Percentiles rank a stretch among this genome's conserved stretches.
Evolutionary conservation across 2,797 vertebrate genomes (phyloP).

Genomic region (Natrix natrix): DNA sequence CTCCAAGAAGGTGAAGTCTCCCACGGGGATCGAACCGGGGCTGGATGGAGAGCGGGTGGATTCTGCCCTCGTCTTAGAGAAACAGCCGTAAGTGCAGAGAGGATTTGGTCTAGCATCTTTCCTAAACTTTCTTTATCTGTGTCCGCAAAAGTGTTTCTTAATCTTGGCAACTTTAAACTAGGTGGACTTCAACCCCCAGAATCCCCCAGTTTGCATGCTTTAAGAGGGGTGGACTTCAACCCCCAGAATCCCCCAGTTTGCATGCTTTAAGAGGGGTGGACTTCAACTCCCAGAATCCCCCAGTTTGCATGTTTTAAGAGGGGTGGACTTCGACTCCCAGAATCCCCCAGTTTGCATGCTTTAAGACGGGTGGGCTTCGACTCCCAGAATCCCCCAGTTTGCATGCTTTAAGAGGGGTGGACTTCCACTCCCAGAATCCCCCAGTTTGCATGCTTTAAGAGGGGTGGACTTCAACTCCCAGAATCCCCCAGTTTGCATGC

Average conservation of each 20-base stretch:
- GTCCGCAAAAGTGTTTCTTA: background rate
- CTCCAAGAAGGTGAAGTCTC: slow-evolving; percentile 79
- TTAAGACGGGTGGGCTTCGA: rapidly evolving
- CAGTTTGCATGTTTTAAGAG: rapidly evolving
- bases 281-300: too few relatives aligned
- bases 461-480: too few relatives aligned
- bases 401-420: too few relatives aligned
- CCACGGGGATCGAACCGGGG: slow-evolving; percentile 55
- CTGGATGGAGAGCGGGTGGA: slow-evolving; percentile 78
- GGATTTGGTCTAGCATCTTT: background rate
- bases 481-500: too few relatives aligned
- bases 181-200: too few relatives aligned
- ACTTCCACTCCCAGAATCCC: too few relatives aligned
- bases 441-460: rapidly evolving
- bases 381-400: too few relatives aligned
- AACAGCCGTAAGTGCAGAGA: slow-evolving; percentile 81
- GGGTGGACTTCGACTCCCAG: too few relatives aligned
- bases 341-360: too few relatives aligned
- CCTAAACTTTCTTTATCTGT: background rate
- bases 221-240: rapidly evolving
- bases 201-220: rapidly evolving
- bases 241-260: too few relatives aligned
- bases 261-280: too few relatives aligned
- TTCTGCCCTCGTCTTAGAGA: slow-evolving; percentile 83
- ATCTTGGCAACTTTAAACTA: background rate